Evolutionary conservation across 2,113 vertebrate species (phyloP).

Genomic region (Pseudorasbora parva): DNA sequence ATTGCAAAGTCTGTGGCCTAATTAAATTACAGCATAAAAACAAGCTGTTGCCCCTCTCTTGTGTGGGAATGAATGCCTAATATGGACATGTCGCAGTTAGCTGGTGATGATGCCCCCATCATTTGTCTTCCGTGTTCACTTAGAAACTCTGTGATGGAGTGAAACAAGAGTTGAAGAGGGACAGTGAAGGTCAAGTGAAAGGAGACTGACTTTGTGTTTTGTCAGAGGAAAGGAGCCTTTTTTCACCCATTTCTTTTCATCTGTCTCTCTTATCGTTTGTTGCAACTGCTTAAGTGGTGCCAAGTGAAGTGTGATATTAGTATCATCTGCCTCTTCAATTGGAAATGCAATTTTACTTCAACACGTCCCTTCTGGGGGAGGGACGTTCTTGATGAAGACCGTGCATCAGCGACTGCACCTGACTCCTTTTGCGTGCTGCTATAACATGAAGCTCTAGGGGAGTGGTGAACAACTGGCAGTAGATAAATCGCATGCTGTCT

Average conservation of each 20-base stretch:
- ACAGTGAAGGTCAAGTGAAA: conserved; percentile 31
- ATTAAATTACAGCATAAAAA: conserved; percentile 55
- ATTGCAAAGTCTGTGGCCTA: conserved; percentile 48
- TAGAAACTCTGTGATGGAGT: conserved; percentile 13
- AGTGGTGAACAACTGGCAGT: conserved; percentile 60
- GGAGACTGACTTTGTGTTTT: conserved; percentile 57
- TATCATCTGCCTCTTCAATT: conserved; percentile 70
- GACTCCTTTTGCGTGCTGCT: conserved; percentile 56
- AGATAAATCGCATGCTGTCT: conserved; percentile 49
- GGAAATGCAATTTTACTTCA: conserved; percentile 67
- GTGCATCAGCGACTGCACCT: conserved; percentile 59
- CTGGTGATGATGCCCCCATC: conserved; percentile 28
- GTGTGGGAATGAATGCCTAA: conserved; percentile 39
- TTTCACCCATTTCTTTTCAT: conserved; percentile 21
- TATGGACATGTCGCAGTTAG: conserved; percentile 25
- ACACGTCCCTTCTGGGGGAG: conserved; percentile 42
- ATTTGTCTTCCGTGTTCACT: neutral
- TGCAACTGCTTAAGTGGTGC: conserved; percentile 66
- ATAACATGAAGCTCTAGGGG: conserved; percentile 47
- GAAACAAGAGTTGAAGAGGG: conserved; percentile 28
- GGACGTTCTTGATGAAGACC: conserved; percentile 49
- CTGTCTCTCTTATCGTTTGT: conserved; percentile 23
- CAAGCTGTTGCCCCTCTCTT: conserved; percentile 30
- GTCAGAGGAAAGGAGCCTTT: conserved; percentile 18
- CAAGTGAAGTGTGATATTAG: conserved; percentile 73